Percentiles rank a stretch among this genome's conserved stretches.
These are phyloP conservation scores for Phengaris alcon DNA, from an alignment of 2,888 invertebrate genomes.

Conservation along the genomic window DNA sequence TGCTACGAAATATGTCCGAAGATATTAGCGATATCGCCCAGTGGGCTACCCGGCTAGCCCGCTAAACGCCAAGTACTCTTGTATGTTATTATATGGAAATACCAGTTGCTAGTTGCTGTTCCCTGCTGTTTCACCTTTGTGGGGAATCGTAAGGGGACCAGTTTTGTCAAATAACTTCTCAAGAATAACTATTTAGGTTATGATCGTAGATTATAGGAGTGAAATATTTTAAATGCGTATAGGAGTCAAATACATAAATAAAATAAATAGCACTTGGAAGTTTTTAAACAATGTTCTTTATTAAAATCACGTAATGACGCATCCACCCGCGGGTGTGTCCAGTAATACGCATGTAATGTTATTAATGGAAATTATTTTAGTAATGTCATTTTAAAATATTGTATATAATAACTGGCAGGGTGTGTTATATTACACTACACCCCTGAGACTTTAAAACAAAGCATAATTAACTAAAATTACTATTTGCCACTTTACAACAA, in stretches of 20 bases:
- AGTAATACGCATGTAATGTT: too few relatives aligned
- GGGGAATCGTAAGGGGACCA: not conserved
- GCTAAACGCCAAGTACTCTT: not conserved
- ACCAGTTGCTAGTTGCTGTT: not conserved
- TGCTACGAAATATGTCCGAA: conserved; percentile 65
- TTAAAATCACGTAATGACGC: too few relatives aligned
- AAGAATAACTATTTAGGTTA: not conserved
- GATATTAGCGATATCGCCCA: conserved; percentile 53
- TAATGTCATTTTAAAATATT: too few relatives aligned
- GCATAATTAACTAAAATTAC: not conserved
- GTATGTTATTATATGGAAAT: conserved; percentile 14
- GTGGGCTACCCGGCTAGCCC: conserved; percentile 23
- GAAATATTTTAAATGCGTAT: too few relatives aligned
- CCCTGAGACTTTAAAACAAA: too few relatives aligned
- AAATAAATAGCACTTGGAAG: too few relatives aligned
- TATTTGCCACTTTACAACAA: not conserved
- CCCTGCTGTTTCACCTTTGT: not conserved
- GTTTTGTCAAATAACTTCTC: not conserved
- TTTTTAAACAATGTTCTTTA: too few relatives aligned
- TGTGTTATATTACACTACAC: too few relatives aligned
- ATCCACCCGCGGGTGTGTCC: too few relatives aligned
- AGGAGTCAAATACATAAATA: too few relatives aligned
- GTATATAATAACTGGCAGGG: too few relatives aligned
- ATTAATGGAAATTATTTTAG: too few relatives aligned
- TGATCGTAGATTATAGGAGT: not conserved